Evolutionary conservation across 2,888 invertebrate genomes (phyloP).

Genomic region (Cosmorhoe ocellata): DNA sequence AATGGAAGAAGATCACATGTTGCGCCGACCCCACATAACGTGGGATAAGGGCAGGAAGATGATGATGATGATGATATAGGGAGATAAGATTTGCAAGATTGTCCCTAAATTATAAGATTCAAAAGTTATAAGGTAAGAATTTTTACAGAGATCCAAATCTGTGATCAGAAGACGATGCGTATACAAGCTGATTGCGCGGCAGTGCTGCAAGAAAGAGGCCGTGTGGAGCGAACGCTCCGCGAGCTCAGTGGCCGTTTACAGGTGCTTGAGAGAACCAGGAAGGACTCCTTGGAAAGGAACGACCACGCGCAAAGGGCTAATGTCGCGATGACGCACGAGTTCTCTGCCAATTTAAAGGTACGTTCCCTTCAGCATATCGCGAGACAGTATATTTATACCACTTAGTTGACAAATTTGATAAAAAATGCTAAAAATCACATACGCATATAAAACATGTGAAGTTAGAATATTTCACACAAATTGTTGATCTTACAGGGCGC

Average conservation of each 20-base stretch:
- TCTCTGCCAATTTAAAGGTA: slow-evolving; percentile 78
- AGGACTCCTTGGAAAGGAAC: slow-evolving; percentile 82
- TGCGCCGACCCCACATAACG: too few species aligned
- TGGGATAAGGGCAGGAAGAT: too few species aligned
- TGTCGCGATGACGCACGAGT: slow-evolving; percentile 82
- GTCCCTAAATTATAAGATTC: too few species aligned
- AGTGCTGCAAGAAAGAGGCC: slow-evolving; percentile 78
- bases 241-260: slow-evolving; percentile 83
- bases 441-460: too few species aligned
- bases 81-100: too few species aligned
- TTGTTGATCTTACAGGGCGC: slow-evolving; percentile 76
- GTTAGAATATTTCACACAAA: too few species aligned
- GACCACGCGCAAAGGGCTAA: slow-evolving; percentile 79
- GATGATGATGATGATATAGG: too few species aligned
- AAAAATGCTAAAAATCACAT: too few species aligned
- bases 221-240: slow-evolving; percentile 83
- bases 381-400: too few species aligned
- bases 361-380: not conserved
- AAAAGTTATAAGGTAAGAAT: not conserved
- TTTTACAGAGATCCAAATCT: slow-evolving; percentile 77
- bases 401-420: too few species aligned
- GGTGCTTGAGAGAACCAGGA: slow-evolving; percentile 83
- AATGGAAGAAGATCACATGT: too few species aligned
- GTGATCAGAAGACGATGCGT: slow-evolving; percentile 89
- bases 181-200: slow-evolving; percentile 85